Base-by-base conservation (phyloP, 2,888 invertebrate genomes). In the Dastarcus helophoroides region DNA sequence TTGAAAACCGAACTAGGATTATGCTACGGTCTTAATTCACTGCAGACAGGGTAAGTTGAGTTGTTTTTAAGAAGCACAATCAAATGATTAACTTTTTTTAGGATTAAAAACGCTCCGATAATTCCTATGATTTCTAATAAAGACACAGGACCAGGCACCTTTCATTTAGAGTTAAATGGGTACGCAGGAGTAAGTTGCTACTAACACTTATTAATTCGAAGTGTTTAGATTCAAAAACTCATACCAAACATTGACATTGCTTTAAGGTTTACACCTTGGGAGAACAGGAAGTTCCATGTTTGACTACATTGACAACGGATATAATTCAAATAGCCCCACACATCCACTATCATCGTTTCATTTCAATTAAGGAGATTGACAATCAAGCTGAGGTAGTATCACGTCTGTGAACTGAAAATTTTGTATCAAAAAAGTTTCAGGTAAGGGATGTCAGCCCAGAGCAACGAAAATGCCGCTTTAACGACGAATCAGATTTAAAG, bases 401-500 rank as follows among this genome's bases (percentile, higher is more conserved):
- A 23, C 9, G 24, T n/a, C n/a, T n/a, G n/a, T n/a, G n/a, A n/a
- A n/a, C n/a, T n/a, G n/a, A n/a, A n/a, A n/a, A n/a, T n/a, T n/a
- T n/a, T n/a, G n/a, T n/a, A n/a, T n/a, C n/a, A n/a, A n/a, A n/a
- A n/a, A n/a, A n/a, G n/a, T 46, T 43, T 28, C 43, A 62, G 52
- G 56, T 74, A 1, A 64, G 67, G 2, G 68, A 70, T 27, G 73
- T 79, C 0, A 68, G 69, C 4, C 60, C 74, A 0, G 51, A 65
- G 5, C 78, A 80, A 50, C 67, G 84, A 5, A 73, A 75, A 26
- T 84, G 84, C 47, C 72, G 76, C 6, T 83, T 79, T 50, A 63
- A 68, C 24, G 62, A 74, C 33, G 84, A 84, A 56, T 76, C 75
- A 30, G 57, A 67, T 27, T 60, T 71, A 6, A 65, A 71, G 14